phyloP scores from a whole-genome alignment of 1,140 invertebrate genomes.

The Cheumatopsyche charites region DNA sequence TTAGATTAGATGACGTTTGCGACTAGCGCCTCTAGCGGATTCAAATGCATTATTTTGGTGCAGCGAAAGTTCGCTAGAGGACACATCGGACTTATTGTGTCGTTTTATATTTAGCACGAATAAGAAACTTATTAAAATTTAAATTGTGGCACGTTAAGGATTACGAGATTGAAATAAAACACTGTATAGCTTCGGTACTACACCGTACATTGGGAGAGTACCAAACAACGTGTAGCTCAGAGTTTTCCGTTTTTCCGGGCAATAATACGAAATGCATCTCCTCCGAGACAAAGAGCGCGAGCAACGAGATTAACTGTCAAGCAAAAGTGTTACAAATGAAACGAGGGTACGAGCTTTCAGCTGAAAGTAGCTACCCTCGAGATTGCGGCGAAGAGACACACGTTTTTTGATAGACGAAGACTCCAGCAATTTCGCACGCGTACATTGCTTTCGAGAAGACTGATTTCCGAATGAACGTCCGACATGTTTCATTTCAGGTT shows the following conservation, averaged over 20 bases:
- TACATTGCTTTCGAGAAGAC: no score
- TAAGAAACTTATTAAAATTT: no score
- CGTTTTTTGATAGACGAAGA: no score
- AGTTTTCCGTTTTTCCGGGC: neutral
- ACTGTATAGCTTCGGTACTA: neutral
- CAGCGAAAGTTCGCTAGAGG: no score
- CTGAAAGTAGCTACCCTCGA: neutral
- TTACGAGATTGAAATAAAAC: neutral
- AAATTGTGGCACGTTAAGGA: neutral
- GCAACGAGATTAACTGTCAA: conserved; percentile 34
- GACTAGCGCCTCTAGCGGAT: no score
- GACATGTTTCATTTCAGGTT: no score
- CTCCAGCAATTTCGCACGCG: no score
- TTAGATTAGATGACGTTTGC: no score
- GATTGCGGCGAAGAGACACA: conserved; percentile 22
- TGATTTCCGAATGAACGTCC: no score
- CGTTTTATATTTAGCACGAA: no score
- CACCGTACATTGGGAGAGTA: neutral
- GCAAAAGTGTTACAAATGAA: conserved; percentile 37
- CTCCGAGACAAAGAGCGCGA: conserved; percentile 17
- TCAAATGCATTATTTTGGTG: no score
- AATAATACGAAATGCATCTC: conserved; percentile 17
- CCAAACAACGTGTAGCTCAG: neutral
- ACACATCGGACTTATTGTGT: no score
- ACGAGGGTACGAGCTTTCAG: neutral